Base-by-base conservation (phyloP, 2,888 invertebrate species). In the Schrankia costaestrigalis region DNA sequence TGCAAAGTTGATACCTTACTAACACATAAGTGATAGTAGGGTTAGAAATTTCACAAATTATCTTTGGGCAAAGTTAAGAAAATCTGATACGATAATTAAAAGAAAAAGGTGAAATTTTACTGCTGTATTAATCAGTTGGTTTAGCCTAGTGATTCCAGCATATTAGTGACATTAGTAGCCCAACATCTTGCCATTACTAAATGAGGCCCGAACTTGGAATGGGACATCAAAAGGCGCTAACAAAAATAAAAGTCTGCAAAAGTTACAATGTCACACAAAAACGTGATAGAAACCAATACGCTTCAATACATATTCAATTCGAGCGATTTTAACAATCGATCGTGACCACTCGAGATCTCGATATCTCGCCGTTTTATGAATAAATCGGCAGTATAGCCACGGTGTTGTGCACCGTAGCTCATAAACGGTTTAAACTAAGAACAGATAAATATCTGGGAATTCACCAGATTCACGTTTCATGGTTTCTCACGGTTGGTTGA, bases 271-370 rank as follows among this genome's bases (percentile, higher is more conserved):
- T 6, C 13, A 24, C 28, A 32, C 30, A 13, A 26, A 39, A 52
- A 35, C 41, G 41, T 42, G 40, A 45, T 37, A 41, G 8, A 12
- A 26, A n/a, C n/a, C 22, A 35, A 40, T 43, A 46, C 42, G 34
- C 13, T 18, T 30, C 26, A 43, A 52, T 58, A 52, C 56, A 54
- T 55, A 55, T 56, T 58, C 58, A 57, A 55, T 57, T 41, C 45
- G 40, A 54, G 37, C 41, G 59, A 58, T 63, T 54, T 59, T 64
- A 68, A 65, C 61, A 59, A 71, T 67, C 65, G 64, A 54, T 77
- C 76, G 76, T 76, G 78, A 75, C 71, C 62, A 58, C 67, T 69
- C 68, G 59, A 56, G 68, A 73, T 69, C 65, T 66, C 60, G 63
- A 65, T 62, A 71, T 72, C 76, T 67, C 71, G 62, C 66, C 50